phyloP scores from a whole-genome alignment of 2,888 invertebrate genomes.

The Dicyrtomina minuta region DNA sequence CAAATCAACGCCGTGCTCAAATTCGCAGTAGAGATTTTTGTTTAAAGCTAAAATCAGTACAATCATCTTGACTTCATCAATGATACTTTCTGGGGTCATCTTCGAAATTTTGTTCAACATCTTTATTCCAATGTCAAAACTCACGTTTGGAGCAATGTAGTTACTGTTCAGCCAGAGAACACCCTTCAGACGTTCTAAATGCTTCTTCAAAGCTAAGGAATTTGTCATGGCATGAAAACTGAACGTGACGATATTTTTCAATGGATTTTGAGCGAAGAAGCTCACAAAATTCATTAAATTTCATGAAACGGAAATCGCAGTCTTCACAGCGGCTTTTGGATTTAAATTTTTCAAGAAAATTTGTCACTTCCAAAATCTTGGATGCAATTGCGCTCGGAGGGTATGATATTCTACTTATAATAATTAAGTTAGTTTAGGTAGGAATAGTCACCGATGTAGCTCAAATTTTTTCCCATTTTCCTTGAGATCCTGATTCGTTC shows the following conservation, averaged over 20 bases:
- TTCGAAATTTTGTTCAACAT: slow-evolving; percentile 26
- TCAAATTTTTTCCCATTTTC: too few species aligned
- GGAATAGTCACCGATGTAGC: too few species aligned
- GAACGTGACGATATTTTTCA: slow-evolving; percentile 14
- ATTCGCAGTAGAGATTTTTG: too few species aligned
- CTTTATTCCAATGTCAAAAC: too few species aligned
- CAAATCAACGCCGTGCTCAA: too few species aligned
- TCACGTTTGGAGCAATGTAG: slow-evolving; percentile 36
- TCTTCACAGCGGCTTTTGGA: too few species aligned
- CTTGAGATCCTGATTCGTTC: too few species aligned
- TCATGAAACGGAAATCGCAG: too few species aligned
- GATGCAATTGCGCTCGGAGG: neutral
- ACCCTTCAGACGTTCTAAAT: slow-evolving; percentile 27
- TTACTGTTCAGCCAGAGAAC: slow-evolving; percentile 32
- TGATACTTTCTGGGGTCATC: neutral
- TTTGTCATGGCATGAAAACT: slow-evolving; percentile 36
- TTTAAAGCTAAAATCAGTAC: too few species aligned
- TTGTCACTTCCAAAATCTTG: neutral
- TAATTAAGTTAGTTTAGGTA: slow-evolving; percentile 30
- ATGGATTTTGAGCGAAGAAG: slow-evolving; percentile 34
- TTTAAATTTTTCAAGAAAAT: too few species aligned
- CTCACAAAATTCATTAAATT: slow-evolving; percentile 36
- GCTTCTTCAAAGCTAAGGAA: slow-evolving; percentile 43
- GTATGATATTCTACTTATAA: slow-evolving; percentile 24
- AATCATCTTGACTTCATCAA: too few species aligned